These are phyloP conservation scores for Pristionchus arcanus DNA, from an alignment of 2,888 invertebrate genomes.

Conservation along the genomic window DNA sequence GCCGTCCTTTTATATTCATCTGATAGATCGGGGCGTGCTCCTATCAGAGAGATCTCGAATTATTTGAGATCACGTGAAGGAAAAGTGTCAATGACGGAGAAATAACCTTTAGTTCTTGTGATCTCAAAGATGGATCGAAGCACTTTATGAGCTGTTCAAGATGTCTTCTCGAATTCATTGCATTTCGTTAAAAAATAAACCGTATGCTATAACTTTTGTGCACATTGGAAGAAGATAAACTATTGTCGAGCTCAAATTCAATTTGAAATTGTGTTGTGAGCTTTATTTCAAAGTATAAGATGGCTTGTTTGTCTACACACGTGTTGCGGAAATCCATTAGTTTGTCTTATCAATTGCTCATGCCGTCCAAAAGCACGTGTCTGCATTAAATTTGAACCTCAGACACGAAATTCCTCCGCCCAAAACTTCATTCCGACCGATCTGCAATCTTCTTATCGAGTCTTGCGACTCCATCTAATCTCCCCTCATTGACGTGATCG, in stretches of 20 bases:
- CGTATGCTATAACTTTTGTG: too few relatives aligned
- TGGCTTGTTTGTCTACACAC: neutral
- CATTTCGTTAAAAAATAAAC: neutral
- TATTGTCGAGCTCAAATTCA: neutral
- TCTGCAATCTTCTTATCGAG: neutral
- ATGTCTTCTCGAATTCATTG: neutral
- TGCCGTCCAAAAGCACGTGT: neutral
- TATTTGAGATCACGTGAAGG: neutral
- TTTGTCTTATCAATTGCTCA: neutral
- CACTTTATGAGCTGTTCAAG: neutral
- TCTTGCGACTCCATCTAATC: slow-evolving; percentile 8
- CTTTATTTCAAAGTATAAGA: neutral
- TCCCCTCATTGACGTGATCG: neutral
- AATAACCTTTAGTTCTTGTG: neutral
- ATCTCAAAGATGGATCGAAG: too few relatives aligned
- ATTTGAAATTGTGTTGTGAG: neutral
- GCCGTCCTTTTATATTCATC: neutral
- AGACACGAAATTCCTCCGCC: neutral
- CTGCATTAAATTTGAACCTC: neutral
- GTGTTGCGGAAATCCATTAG: neutral
- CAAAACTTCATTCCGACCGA: neutral
- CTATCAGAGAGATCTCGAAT: neutral
- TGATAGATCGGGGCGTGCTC: neutral
- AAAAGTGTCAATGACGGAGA: neutral
- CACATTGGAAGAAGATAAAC: neutral